Percentiles rank a stretch among this genome's conserved stretches.
These are phyloP conservation scores for Bombus cullumanus DNA, from an alignment of 1,140 invertebrate species.

Conservation along the genomic window DNA sequence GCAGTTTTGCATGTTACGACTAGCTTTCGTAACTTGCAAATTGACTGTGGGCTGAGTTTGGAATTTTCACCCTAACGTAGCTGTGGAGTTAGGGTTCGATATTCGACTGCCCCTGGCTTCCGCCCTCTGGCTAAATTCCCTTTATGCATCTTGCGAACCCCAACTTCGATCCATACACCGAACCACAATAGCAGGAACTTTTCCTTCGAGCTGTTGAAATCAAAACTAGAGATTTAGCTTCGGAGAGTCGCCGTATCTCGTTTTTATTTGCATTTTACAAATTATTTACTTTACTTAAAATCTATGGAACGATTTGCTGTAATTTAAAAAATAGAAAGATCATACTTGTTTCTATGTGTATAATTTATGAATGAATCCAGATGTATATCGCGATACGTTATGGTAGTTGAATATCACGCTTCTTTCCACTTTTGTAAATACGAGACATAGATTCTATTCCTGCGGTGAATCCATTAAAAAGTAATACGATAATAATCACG, in stretches of 20 bases:
- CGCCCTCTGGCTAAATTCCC: neutral
- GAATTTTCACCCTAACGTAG: slow-evolving; percentile 1
- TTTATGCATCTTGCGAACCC: slow-evolving; percentile 11
- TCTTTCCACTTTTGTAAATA: too few relatives aligned
- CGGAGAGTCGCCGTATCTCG: too few relatives aligned
- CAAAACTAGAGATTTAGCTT: neutral
- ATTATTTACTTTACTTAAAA: too few relatives aligned
- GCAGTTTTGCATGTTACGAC: slow-evolving; percentile 17
- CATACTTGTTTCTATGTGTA: too few relatives aligned
- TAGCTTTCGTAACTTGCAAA: slow-evolving; percentile 20
- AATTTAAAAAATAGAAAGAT: too few relatives aligned
- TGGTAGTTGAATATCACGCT: too few relatives aligned
- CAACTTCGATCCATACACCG: neutral
- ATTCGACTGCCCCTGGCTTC: neutral
- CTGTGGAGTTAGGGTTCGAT: slow-evolving; percentile 9
- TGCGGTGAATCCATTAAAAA: neutral
- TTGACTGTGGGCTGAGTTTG: neutral
- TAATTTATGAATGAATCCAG: too few relatives aligned
- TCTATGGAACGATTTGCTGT: too few relatives aligned
- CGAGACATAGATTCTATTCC: too few relatives aligned
- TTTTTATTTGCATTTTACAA: too few relatives aligned
- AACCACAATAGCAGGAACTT: neutral
- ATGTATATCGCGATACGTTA: too few relatives aligned
- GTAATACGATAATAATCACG: neutral
- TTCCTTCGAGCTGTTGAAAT: neutral